phyloP scores from a whole-genome alignment of 2,113 vertebrate species.

The Stegostoma tigrinum region DNA sequence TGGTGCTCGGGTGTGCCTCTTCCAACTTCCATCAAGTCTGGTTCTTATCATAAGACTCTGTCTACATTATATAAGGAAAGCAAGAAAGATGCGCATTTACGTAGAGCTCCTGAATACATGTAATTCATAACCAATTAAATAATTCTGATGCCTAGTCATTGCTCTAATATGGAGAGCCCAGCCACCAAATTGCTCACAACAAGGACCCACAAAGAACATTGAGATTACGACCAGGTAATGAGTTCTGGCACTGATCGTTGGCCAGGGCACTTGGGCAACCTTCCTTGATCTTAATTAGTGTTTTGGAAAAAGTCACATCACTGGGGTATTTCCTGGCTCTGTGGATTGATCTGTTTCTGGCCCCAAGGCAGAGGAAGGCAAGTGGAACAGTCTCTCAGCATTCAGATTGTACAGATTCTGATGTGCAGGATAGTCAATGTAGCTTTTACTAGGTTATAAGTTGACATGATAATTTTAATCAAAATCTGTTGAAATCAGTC shows the following conservation, averaged over 20 bases:
- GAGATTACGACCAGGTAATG: not conserved
- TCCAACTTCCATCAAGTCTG: not conserved
- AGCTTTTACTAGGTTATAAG: not conserved
- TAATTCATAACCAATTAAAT: not conserved
- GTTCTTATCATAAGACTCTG: not conserved
- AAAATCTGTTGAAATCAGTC: not conserved
- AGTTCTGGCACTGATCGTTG: not conserved
- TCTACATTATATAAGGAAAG: not conserved
- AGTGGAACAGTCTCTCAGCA: not conserved
- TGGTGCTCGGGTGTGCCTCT: no score
- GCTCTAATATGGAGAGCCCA: not conserved
- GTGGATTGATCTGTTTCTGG: not conserved
- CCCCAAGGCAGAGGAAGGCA: not conserved
- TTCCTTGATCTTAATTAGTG: not conserved
- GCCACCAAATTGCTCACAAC: not conserved
- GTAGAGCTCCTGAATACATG: not conserved
- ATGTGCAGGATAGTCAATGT: not conserved
- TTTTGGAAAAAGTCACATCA: not conserved
- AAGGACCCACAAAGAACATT: not conserved
- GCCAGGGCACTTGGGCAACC: not conserved
- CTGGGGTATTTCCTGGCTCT: not conserved
- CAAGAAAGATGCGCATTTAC: not conserved
- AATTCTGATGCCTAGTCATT: not conserved
- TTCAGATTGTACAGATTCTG: not conserved
- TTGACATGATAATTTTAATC: not conserved